Percentiles rank a stretch among this genome's conserved stretches.
Evolutionary conservation across 53 echinoderm and acorn worm species (phyloP).

Genomic region (Paracentrotus lividus): DNA sequence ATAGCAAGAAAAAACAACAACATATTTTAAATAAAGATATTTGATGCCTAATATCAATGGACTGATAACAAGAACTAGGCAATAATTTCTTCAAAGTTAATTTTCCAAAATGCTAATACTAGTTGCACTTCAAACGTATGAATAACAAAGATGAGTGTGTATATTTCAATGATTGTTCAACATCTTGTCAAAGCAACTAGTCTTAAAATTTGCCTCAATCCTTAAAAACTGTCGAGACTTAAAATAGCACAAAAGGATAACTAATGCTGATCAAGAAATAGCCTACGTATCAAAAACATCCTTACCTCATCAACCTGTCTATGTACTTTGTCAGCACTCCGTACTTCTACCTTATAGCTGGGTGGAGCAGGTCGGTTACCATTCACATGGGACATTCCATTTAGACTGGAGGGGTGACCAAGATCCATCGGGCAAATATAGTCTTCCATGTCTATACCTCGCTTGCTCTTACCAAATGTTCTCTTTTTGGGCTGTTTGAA

Average conservation of each 20-base stretch:
- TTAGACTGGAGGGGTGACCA: conserved; percentile 75
- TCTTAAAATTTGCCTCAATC: neutral
- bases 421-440: conserved; percentile 96
- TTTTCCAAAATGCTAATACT: too few relatives aligned
- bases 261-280: too few relatives aligned
- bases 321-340: conserved; percentile 88
- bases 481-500: conserved; percentile 89
- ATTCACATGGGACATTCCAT: conserved; percentile 73
- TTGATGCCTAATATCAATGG: neutral
- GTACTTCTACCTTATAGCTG: conserved; percentile 88
- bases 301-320: conserved; percentile 88
- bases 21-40: too few relatives aligned
- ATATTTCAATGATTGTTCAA: too few relatives aligned
- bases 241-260: too few relatives aligned
- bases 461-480: conserved; percentile 76
- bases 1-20: too few relatives aligned
- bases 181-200: neutral
- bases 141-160: too few relatives aligned
- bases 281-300: too few relatives aligned
- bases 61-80: too few relatives aligned
- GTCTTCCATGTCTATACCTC: conserved; percentile 87
- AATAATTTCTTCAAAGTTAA: too few relatives aligned
- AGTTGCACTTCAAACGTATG: too few relatives aligned
- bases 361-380: conserved; percentile 74
- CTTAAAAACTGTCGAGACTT: too few relatives aligned